A percentile compares a stretch with the other conserved stretches of the same genome.
Evolutionary conservation across 2,888 invertebrate genomes (phyloP).

Genomic region (Halictus ligatus): DNA sequence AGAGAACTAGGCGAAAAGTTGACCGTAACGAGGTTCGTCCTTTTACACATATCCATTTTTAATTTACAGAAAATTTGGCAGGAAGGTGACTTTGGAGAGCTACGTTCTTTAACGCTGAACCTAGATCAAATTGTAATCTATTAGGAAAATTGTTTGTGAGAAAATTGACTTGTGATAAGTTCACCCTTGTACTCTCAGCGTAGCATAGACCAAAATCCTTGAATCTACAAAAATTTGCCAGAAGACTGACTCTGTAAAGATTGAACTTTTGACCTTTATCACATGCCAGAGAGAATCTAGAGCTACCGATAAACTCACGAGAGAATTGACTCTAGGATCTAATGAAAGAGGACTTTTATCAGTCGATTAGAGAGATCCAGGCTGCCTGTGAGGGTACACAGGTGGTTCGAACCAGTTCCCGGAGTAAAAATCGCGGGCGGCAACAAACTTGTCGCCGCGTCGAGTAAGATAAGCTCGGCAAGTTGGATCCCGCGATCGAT

Average conservation of each 20-base stretch:
- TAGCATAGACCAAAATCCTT: too few species aligned
- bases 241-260: not conserved
- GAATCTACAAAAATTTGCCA: not conserved
- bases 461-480: not conserved
- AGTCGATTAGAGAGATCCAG: not conserved
- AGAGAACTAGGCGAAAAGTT: not conserved
- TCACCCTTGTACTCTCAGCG: too few species aligned
- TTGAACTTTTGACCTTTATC: constrained; percentile 1
- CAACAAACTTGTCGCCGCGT: constrained; percentile 13
- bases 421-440: constrained; percentile 36
- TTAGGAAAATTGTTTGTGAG: too few species aligned
- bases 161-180: too few species aligned
- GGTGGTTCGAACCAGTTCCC: constrained; percentile 50
- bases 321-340: not conserved
- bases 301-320: not conserved
- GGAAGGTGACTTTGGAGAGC: too few species aligned
- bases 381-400: constrained; percentile 5
- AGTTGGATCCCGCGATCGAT: constrained; percentile 46
- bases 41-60: not conserved
- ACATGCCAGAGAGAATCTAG: not conserved
- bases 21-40: not conserved
- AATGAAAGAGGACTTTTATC: not conserved
- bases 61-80: too few species aligned
- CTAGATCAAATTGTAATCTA: too few species aligned
- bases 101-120: too few species aligned